Evolutionary conservation across 2,113 vertebrate species (phyloP).

Genomic region (Plestiodon gilberti): DNA sequence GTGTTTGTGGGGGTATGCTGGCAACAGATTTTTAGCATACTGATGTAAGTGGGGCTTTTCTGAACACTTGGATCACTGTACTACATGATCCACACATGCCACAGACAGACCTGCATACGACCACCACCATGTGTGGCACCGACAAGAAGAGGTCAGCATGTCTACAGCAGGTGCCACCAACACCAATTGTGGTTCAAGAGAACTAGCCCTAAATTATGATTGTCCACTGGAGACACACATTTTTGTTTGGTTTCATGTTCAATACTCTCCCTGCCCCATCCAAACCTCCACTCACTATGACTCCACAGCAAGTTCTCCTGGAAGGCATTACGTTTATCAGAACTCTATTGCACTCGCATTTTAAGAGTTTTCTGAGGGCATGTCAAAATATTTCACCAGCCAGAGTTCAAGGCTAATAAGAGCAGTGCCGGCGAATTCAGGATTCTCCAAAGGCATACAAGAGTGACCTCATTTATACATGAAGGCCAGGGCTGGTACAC

Average conservation of each 20-base stretch:
- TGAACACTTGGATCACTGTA: neutral
- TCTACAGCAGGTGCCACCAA: neutral
- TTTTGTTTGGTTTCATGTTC: conserved; percentile 47
- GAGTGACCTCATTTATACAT: neutral
- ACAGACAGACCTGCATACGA: neutral
- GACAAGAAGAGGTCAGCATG: neutral
- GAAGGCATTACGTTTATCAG: conserved; percentile 6
- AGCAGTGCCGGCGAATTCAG: neutral
- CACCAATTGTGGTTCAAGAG: neutral
- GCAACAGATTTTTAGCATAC: too few relatives aligned
- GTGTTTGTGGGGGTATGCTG: too few relatives aligned
- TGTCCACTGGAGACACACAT: conserved; percentile 24
- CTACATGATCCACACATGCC: neutral
- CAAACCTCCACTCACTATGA: neutral
- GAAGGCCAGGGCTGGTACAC: neutral
- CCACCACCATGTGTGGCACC: neutral
- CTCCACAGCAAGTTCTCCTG: conserved; percentile 43
- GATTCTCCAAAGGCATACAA: neutral
- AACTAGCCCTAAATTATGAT: conserved; percentile 26
- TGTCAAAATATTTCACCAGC: neutral
- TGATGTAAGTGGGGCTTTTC: neutral
- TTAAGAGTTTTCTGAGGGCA: neutral
- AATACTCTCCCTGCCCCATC: neutral
- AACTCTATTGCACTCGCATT: neutral
- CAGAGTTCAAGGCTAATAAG: neutral